Base-by-base conservation (phyloP, 2,797 vertebrate genomes). In the Urophycis tenuis region DNA sequence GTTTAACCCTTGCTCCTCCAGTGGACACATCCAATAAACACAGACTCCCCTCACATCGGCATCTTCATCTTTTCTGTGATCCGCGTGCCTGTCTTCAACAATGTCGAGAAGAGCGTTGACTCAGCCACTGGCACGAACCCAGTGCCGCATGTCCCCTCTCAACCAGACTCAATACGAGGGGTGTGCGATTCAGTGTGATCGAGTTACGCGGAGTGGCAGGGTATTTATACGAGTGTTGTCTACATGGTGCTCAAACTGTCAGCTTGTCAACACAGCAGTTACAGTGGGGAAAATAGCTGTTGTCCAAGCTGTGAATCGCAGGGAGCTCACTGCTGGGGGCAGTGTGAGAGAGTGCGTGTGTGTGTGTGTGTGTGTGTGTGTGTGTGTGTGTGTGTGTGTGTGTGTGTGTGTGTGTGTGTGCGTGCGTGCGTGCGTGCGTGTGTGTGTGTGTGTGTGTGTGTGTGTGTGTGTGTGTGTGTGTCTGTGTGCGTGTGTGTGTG, bases 1-100 rank as follows among this genome's bases (percentile, higher is more conserved):
- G 82, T 75, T 93, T 95, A 94, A 95, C 92, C 90, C 89, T 87
- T 88, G 77, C 85, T 82, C 77, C 78, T 77, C 90, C 83, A 76
- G 74, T 82, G 83, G 79, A 86, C 88, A 88, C 85, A 89, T 88
- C 90, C 85, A 83, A 89, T 89, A 87, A 87, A 85, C 80, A 85
- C 85, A 84, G 79, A 83, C 53, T 75, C 72, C 72, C 36, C 75
- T 77, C 33, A 81, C 79, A 76, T 53, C 76, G 77, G 71, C 31
- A 74, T 5, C 45, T 64, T 77, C 22, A 31, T 73, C 3, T 53
- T 33, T 39, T 33, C 32, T 74, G 53, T 33, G 74, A 69, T 17
- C 9, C n/a, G 39, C 60, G 17, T 9, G 19, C 9, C 14, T 45
- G 32, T 64, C 19, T 75, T 5, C 15, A 32, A 60, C 8, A 32